A percentile compares a stretch with the other conserved stretches of the same genome.
Conservation (phyloP, 2,888 invertebrate genomes). For the Noctua fimbriata region DNA sequence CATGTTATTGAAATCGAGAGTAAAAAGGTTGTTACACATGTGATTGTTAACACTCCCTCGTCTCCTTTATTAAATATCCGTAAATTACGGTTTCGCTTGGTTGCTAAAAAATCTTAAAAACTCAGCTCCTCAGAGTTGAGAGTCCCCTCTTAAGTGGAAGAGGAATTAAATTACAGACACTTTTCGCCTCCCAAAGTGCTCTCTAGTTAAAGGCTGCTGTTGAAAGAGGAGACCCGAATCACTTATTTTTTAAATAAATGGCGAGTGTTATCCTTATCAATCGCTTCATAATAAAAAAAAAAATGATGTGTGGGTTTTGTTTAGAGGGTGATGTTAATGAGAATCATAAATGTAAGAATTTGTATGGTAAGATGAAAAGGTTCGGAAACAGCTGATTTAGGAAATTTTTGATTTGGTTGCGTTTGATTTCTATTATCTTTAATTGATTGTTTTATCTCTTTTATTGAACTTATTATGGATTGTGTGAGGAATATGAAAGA, state of each 20-base stretch:
- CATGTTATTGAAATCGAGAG: not conserved
- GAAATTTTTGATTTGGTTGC: not conserved
- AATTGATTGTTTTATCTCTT: too few species aligned
- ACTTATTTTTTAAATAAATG: slow-evolving; percentile 18
- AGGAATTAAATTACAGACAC: slow-evolving; percentile 44
- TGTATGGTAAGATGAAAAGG: not conserved
- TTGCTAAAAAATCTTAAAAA: slow-evolving; percentile 8
- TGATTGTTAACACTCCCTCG: not conserved
- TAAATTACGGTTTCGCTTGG: not conserved
- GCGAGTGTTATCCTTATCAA: not conserved
- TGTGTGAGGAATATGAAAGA: too few species aligned
- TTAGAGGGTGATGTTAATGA: not conserved
- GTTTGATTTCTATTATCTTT: not conserved
- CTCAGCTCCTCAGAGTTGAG: slow-evolving; percentile 4
- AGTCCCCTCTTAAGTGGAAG: slow-evolving; percentile 2
- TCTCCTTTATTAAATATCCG: not conserved
- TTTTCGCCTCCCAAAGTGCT: slow-evolving; percentile 39
- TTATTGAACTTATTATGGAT: not conserved
- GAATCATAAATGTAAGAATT: not conserved
- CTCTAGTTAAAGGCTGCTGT: slow-evolving; percentile 22
- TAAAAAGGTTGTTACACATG: not conserved
- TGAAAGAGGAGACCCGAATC: slow-evolving; percentile 20
- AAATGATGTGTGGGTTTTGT: not conserved
- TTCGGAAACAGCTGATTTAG: not conserved
- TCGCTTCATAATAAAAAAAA: not conserved